Conservation (phyloP, 2,888 invertebrate species). For the Perithous albicinctus region DNA sequence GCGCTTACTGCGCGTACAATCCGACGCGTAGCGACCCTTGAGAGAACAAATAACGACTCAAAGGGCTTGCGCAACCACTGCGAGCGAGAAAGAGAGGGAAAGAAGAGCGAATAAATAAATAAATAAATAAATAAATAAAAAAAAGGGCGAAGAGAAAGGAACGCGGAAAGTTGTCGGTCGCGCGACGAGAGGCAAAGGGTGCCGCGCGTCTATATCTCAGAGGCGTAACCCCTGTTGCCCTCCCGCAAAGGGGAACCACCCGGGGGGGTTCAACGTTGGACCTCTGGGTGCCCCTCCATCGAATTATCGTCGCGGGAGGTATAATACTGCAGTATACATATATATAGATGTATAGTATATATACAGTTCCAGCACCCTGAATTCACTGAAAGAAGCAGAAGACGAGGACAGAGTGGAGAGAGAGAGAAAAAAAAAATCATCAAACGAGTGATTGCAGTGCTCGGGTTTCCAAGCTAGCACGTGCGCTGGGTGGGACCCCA, state of each 20-base stretch:
- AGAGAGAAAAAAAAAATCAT: constrained; percentile 54
- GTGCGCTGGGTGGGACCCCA: constrained; percentile 77
- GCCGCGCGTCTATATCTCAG: constrained; percentile 77
- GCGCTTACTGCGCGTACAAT: constrained; percentile 60
- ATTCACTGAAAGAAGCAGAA: constrained; percentile 45
- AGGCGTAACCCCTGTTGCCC: constrained; percentile 77
- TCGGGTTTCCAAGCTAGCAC: constrained; percentile 81
- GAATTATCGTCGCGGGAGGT: constrained; percentile 83
- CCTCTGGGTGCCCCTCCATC: constrained; percentile 80
- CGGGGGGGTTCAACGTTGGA: constrained; percentile 74
- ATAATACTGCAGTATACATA: constrained; percentile 51
- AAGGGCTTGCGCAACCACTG: constrained; percentile 56
- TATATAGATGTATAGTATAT: constrained; percentile 23
- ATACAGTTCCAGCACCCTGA: constrained; percentile 24
- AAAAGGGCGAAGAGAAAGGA: constrained; percentile 49
- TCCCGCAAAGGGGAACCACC: constrained; percentile 74
- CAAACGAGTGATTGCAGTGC: constrained; percentile 80
- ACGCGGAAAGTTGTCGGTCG: constrained; percentile 67
- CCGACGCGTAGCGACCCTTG: constrained; percentile 50
- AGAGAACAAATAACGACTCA: constrained; percentile 47
- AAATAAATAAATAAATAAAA: constrained; percentile 31
- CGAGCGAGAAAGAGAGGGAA: constrained; percentile 51
- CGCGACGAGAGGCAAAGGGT: constrained; percentile 69
- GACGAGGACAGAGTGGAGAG: constrained; percentile 38
- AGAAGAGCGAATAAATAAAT: constrained; percentile 10